Percentiles rank a stretch among this genome's conserved stretches.
Evolutionary conservation across 2,888 invertebrate species (phyloP).

Genomic region (Brachypterus glaber): DNA sequence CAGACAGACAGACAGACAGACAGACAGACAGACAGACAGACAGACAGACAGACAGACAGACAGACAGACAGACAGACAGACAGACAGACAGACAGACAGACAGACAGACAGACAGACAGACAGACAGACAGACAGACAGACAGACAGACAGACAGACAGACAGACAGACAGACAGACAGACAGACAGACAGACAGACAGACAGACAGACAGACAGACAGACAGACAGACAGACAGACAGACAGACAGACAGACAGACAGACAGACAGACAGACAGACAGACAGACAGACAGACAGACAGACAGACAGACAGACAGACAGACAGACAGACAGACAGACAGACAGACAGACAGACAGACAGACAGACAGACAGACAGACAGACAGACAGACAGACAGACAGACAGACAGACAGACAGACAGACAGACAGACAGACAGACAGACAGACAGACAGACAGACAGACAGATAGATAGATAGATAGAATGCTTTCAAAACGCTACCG

Average conservation of each 20-base stretch:
- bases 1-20: slow-evolving; percentile 13
- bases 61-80: slow-evolving; percentile 13
- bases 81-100: slow-evolving; percentile 14
- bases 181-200: slow-evolving; percentile 14
- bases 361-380: slow-evolving; percentile 15
- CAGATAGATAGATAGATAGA: too few relatives aligned
- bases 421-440: slow-evolving; percentile 14
- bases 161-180: slow-evolving; percentile 14
- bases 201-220: slow-evolving; percentile 14
- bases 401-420: slow-evolving; percentile 15
- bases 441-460: too few relatives aligned
- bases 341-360: slow-evolving; percentile 14
- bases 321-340: slow-evolving; percentile 14
- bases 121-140: slow-evolving; percentile 12
- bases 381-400: slow-evolving; percentile 15
- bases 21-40: slow-evolving; percentile 12
- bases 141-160: slow-evolving; percentile 14
- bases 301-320: slow-evolving; percentile 14
- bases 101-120: slow-evolving; percentile 13
- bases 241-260: slow-evolving; percentile 15
- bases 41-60: slow-evolving; percentile 12
- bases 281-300: slow-evolving; percentile 15
- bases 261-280: slow-evolving; percentile 15
- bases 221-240: slow-evolving; percentile 14
- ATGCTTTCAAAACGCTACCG: too few relatives aligned